Evolutionary conservation across 2,797 vertebrate genomes (phyloP), one percentile per base, ranked within the genome.

Genomic region (Emydoidea blandingii): DNA sequence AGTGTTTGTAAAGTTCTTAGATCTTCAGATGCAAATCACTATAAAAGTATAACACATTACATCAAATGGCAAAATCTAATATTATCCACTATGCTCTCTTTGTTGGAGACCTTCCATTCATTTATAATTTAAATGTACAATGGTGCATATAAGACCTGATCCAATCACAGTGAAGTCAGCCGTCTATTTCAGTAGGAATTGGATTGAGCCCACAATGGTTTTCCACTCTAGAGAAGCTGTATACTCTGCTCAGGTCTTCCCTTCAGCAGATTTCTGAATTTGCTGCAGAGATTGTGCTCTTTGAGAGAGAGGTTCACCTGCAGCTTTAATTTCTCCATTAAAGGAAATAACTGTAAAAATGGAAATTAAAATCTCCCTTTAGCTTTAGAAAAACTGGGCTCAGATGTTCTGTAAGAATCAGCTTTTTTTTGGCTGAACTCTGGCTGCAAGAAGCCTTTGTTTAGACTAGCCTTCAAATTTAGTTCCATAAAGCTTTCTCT

Each of bases 331-430:
- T 52, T 50, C 5, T 78, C 92, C 11, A 21, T 25, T 27, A 72
- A 87, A 92, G 92, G 14, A 89, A 91, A 59, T 31, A 76, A 18
- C 19, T 83, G 34, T 87, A 56, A 34, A 82, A 34, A 50, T 83
- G 21, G 81, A 41, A 91, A 83, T 92, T 50, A 25, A 80, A 53
- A 37, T n/a, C 90, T 86, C 96, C 84, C 52, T 34, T 68, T 88
- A 91, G 65, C 34, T 93, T 91, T 49, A 29, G 72, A 68, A 47
- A 53, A 86, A 53, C 56, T 87, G 34, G 34, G 83, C 18, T 49
- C 78, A 81, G 78, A 44, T 83, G 56, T 65, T 92, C 53, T 90
- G 86, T 56, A 80, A 41, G 49, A 88, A 90, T 2, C 76, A 12
- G 79, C 21, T 87, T 86, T 34, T 82, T 34, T 82, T 95, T 53